Evolutionary conservation across 2,113 vertebrate genomes (phyloP).

Genomic region (Podiceps cristatus): DNA sequence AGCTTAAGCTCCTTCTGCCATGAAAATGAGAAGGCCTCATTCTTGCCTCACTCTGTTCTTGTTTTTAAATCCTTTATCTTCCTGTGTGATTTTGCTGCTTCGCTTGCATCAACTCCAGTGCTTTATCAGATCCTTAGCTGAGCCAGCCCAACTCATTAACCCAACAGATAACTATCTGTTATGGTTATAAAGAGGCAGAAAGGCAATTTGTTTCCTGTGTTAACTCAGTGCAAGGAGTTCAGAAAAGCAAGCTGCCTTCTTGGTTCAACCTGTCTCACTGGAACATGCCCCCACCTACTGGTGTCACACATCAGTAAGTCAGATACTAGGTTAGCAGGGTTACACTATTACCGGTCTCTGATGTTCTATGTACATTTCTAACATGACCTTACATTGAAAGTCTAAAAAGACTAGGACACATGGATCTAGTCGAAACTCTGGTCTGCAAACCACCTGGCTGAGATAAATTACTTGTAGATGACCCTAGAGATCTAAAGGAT

Average conservation of each 20-base stretch:
- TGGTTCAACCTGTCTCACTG: neutral
- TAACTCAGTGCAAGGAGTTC: neutral
- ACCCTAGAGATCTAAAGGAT: neutral
- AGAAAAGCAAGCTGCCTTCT: neutral
- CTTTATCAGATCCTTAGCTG: neutral
- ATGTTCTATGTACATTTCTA: neutral
- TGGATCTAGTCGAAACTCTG: neutral
- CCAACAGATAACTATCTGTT: neutral
- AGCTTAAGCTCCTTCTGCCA: neutral
- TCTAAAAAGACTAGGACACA: neutral
- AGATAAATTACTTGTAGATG: neutral
- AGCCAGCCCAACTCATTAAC: neutral
- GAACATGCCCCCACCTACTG: neutral
- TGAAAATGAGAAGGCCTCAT: neutral
- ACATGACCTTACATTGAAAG: neutral
- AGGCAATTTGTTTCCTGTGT: neutral
- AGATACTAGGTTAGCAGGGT: neutral
- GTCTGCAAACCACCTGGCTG: neutral
- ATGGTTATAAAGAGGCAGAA: neutral
- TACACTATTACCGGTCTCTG: neutral
- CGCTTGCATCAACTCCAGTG: neutral
- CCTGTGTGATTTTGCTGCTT: neutral
- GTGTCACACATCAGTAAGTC: rapidly evolving
- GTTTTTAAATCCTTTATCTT: neutral
- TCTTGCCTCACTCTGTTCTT: neutral